Percentiles rank a stretch among this genome's conserved stretches.
These are phyloP conservation scores for Heterodera schachtii DNA, from an alignment of 1,140 invertebrate genomes.

Conservation along the genomic window DNA sequence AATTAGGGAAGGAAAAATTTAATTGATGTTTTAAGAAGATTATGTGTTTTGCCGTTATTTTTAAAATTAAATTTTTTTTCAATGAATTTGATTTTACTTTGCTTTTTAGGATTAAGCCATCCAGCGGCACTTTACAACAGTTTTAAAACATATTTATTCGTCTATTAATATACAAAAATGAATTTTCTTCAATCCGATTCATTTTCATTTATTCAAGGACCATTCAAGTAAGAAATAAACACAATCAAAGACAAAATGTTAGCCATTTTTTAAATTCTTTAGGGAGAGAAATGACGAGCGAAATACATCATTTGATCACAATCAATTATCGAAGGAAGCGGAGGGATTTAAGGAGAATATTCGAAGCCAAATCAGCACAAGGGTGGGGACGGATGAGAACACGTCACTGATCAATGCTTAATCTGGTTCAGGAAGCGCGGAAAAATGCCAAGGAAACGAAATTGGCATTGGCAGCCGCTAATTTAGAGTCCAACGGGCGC, in stretches of 20 bases:
- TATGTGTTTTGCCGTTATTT: background rate
- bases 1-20: no score
- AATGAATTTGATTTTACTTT: no score
- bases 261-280: background rate
- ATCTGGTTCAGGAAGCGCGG: no score
- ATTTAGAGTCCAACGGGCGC: slow-evolving; percentile 82
- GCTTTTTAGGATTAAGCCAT: no score
- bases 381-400: no score
- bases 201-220: slow-evolving; percentile 25
- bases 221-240: background rate
- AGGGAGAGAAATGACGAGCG: background rate
- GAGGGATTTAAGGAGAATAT: slow-evolving; percentile 12
- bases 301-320: background rate
- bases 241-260: background rate
- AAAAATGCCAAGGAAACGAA: background rate
- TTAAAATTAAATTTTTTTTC: background rate
- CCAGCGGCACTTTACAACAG: no score
- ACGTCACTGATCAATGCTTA: no score
- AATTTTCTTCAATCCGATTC: slow-evolving; percentile 23
- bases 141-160: no score
- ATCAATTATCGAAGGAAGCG: slow-evolving; percentile 28
- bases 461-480: slow-evolving; percentile 70
- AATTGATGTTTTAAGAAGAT: no score
- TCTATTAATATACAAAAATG: background rate
- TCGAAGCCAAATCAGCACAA: background rate